Evolutionary conservation across 2,797 vertebrate species (phyloP).

Genomic region (Melanogrammus aeglefinus): DNA sequence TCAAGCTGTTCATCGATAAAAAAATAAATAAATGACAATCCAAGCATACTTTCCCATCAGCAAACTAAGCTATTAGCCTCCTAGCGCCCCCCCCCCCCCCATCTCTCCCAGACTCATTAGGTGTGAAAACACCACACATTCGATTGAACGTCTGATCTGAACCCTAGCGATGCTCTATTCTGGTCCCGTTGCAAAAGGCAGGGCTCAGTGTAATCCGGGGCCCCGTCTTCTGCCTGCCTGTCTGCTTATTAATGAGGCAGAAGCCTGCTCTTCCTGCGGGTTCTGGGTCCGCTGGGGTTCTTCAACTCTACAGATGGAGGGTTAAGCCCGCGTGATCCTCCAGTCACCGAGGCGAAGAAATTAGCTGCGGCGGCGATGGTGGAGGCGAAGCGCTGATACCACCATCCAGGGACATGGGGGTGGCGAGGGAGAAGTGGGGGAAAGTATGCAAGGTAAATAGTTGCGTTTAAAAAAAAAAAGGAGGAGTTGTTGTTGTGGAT

Average conservation of each 20-base stretch:
- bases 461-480: slow-evolving; percentile 13
- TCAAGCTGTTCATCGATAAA: neutral
- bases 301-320: slow-evolving; percentile 71
- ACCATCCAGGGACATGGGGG: slow-evolving; percentile 59
- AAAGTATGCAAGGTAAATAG: slow-evolving; percentile 22
- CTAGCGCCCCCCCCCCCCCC: too few relatives aligned
- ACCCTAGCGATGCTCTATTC: slow-evolving; percentile 7
- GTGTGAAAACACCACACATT: neutral
- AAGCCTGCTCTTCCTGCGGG: slow-evolving; percentile 8
- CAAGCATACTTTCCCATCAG: neutral
- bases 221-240: neutral
- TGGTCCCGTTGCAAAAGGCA: neutral
- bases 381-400: slow-evolving; percentile 27
- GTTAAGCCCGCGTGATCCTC: slow-evolving; percentile 67
- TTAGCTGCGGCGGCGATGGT: slow-evolving; percentile 51
- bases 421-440: slow-evolving; percentile 35
- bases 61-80: neutral
- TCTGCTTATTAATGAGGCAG: slow-evolving; percentile 20
- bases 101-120: neutral
- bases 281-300: slow-evolving; percentile 45
- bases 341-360: slow-evolving; percentile 54
- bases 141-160: neutral
- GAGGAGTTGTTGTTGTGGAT: neutral
- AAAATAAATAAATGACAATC: neutral
- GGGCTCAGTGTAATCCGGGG: neutral